phyloP scores from a whole-genome alignment of 2,113 vertebrate genomes.

The Peromyscus leucopus region DNA sequence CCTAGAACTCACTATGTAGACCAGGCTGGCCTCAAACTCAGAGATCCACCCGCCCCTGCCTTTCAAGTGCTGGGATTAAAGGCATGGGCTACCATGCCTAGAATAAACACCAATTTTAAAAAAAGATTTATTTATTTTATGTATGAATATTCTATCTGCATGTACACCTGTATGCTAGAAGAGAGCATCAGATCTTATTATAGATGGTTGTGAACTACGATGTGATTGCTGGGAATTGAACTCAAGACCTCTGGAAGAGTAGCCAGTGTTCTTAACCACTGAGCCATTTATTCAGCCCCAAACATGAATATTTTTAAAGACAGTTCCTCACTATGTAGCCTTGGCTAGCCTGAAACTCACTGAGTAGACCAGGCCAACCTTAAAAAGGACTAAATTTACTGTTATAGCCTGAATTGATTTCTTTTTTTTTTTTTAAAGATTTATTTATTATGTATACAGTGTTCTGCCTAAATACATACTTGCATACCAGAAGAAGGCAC shows the following conservation, averaged over 20 bases:
- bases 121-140: too few species aligned
- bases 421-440: constrained; percentile 11
- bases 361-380: not conserved
- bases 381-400: constrained; percentile 57
- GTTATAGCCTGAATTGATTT: constrained; percentile 41
- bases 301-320: not conserved
- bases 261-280: too few species aligned
- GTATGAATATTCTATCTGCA: too few species aligned
- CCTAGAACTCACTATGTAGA: not conserved
- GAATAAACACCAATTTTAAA: not conserved
- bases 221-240: too few species aligned
- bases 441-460: too few species aligned
- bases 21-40: not conserved
- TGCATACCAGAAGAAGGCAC: too few species aligned
- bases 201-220: too few species aligned
- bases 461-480: too few species aligned
- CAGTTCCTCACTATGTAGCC: not conserved
- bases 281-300: too few species aligned
- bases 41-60: not conserved
- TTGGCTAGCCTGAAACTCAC: not conserved
- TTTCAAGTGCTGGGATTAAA: not conserved
- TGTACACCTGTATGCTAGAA: too few species aligned
- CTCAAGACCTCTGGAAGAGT: too few species aligned
- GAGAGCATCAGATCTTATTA: too few species aligned
- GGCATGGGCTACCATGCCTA: not conserved